A percentile compares a stretch with the other conserved stretches of the same genome.
Conservation (phyloP, 2,113 vertebrate genomes). For the Dendropsophus ebraccatus region DNA sequence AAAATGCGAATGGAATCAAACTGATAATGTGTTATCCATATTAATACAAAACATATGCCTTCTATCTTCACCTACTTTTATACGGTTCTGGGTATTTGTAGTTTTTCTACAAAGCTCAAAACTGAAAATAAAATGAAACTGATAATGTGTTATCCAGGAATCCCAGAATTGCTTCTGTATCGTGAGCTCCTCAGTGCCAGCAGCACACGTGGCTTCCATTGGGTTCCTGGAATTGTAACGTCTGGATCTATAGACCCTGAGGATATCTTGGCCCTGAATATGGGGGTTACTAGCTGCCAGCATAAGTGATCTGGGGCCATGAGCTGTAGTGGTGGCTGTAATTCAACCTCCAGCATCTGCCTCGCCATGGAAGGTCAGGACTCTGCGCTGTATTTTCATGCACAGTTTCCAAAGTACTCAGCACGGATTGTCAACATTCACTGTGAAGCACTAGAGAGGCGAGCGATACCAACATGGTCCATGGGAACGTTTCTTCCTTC, state of each 20-base stretch:
- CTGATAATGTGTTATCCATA: no score
- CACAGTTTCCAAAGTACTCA: background rate
- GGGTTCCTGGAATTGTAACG: conserved; percentile 31
- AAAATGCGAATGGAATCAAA: no score
- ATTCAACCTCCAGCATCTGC: conserved; percentile 1
- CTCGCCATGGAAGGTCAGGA: background rate
- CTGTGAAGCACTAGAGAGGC: background rate
- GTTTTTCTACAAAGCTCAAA: background rate
- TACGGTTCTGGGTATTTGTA: background rate
- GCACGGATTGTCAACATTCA: background rate
- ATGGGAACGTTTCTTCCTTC: background rate
- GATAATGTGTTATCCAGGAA: conserved; percentile 2
- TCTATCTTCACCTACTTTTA: background rate
- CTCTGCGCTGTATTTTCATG: background rate
- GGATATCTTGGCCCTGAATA: conserved; percentile 14
- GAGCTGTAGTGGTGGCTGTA: background rate
- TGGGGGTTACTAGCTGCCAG: conserved; percentile 19
- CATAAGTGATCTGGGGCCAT: conserved; percentile 38
- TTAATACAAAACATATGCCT: background rate
- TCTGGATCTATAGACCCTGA: conserved; percentile 24
- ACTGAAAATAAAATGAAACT: background rate
- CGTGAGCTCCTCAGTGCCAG: background rate
- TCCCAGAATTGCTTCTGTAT: background rate
- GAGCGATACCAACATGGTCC: background rate
- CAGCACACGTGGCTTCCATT: background rate